These are phyloP conservation scores for Hyposmocoma kahamanoa DNA, from an alignment of 1,140 invertebrate genomes.

Conservation along the genomic window DNA sequence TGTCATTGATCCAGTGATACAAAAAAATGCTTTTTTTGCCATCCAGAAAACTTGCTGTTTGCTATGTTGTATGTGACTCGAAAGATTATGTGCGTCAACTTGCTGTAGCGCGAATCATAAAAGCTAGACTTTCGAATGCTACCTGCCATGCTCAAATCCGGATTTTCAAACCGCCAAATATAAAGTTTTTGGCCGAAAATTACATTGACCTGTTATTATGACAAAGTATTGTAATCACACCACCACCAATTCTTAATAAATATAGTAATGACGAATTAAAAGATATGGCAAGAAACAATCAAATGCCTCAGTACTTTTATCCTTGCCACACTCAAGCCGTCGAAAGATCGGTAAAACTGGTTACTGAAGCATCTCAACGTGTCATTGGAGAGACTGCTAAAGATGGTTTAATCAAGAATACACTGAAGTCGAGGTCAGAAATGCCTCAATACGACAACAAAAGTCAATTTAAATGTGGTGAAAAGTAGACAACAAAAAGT, in stretches of 20 bases:
- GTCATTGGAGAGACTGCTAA: conserved; percentile 5
- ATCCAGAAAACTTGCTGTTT: conserved; percentile 44
- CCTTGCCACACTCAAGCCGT: conserved; percentile 36
- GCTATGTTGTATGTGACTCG: conserved; percentile 34
- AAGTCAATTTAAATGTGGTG: too few species aligned
- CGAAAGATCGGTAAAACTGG: conserved; percentile 31
- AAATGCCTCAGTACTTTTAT: not conserved
- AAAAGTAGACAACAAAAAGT: too few species aligned
- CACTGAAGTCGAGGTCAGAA: too few species aligned
- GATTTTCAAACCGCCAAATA: not conserved
- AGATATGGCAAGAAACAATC: not conserved
- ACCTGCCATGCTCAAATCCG: not conserved
- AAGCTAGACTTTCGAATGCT: too few species aligned
- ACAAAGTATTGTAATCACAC: not conserved
- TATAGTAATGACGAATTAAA: not conserved
- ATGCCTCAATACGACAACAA: too few species aligned
- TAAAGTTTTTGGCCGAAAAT: not conserved
- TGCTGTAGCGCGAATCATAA: conserved; percentile 20
- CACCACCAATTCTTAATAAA: not conserved
- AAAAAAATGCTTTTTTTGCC: conserved; percentile 15
- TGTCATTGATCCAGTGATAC: conserved; percentile 8
- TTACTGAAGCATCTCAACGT: conserved; percentile 11
- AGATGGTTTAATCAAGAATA: conserved; percentile 14
- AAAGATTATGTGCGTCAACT: conserved; percentile 27
- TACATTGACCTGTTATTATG: conserved; percentile 3